Base-by-base conservation (phyloP, 2,113 vertebrate species). In the Ochotona princeps region DNA sequence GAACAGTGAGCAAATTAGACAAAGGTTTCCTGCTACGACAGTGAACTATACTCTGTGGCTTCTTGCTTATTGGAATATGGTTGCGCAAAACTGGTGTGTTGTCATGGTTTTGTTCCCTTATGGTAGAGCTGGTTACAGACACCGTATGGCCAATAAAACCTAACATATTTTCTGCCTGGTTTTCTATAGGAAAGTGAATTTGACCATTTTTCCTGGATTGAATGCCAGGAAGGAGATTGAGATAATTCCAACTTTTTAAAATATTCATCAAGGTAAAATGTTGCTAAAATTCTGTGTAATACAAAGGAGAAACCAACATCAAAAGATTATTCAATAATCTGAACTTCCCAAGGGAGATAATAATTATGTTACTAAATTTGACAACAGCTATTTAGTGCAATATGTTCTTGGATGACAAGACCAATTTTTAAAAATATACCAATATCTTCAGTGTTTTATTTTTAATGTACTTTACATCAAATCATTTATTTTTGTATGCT, bases 121-220 rank as follows among this genome's bases (percentile, higher is more conserved):
- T 2, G 21, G 1, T 35, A 14, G 18, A 75, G 10, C 20, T n/a
- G 74, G 7, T 26, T 28, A 20, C 3, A 69, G 13, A 91, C n/a
- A 54, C 2, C 13, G 20, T 13, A 28, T 54, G 28, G 8, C 0
- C 2, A 0, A 1, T 0, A 38, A 61, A 54, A 3, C 23, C 26
- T 38, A 4, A 83, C 75, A 21, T 61, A 49, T 75, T 66, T 67
- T 47, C 9, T 72, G 0, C 60, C 3, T 78, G 38, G 17, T n/a
- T 15, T 63, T 73, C 83, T 69, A 23, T 2, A 91, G n/a, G 49
- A 47, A 81, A 28, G 0, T 32, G 14, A 10, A n/a, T 14, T 49
- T 76, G 44, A 54, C 9, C 17, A 17, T 69, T 26, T 21, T 2
- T 32, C 63, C 49, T 35, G 14, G 6, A 20, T 65, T 38, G 15